Conservation (phyloP, 92 coral and sea anemone species). For the Isaurus tuberculatus region DNA sequence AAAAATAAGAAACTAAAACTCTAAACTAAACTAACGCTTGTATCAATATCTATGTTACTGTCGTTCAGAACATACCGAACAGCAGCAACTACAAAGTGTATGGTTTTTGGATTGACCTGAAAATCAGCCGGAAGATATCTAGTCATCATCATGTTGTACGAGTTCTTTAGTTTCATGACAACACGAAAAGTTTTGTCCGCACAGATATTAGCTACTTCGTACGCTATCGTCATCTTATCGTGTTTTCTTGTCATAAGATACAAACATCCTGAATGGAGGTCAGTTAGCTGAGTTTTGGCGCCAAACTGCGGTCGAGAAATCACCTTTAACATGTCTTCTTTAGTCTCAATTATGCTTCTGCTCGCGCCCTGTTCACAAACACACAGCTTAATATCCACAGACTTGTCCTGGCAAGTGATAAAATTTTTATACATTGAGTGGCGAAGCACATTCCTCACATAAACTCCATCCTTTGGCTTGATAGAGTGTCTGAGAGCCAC, state of each 20-base stretch:
- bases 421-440: constrained; percentile 47
- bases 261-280: constrained; percentile 29
- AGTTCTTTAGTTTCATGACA: background rate
- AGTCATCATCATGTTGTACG: constrained; percentile 32
- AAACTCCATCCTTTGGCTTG: constrained; percentile 23
- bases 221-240: constrained; percentile 31
- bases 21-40: constrained; percentile 5
- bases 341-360: constrained; percentile 11
- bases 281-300: constrained; percentile 14
- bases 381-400: constrained; percentile 83
- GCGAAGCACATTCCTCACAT: constrained; percentile 16
- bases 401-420: constrained; percentile 64
- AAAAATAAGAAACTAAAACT: background rate
- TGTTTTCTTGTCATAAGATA: constrained; percentile 45
- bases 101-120: background rate
- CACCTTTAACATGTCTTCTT: constrained; percentile 31
- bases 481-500: constrained; percentile 44
- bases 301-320: constrained; percentile 34
- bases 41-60: constrained; percentile 31
- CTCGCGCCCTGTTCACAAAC: constrained; percentile 54
- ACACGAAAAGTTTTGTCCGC: constrained; percentile 5
- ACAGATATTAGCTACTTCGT: constrained; percentile 35
- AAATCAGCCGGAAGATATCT: background rate
- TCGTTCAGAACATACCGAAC: constrained; percentile 25
- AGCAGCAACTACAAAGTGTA: constrained; percentile 25